phyloP scores from a whole-genome alignment of 2,888 invertebrate genomes.

The Torymus texanus region DNA sequence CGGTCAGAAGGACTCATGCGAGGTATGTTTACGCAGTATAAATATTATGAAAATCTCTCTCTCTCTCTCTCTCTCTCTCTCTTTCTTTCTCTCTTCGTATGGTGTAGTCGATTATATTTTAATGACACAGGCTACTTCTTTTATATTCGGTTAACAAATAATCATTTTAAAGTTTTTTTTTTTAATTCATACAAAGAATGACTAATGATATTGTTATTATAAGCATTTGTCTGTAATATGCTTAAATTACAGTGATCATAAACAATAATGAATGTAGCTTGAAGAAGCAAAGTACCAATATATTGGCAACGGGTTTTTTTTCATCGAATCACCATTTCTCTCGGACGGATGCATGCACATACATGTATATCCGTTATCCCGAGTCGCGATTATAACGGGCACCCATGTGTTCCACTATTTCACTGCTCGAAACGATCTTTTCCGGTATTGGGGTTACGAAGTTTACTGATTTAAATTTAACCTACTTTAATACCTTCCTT shows the following conservation, averaged over 20 bases:
- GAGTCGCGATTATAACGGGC: slow-evolving; percentile 61
- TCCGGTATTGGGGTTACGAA: slow-evolving; percentile 40
- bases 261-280: not conserved
- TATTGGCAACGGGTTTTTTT: no score
- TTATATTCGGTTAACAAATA: no score
- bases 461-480: not conserved
- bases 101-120: no score
- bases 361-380: slow-evolving; percentile 46
- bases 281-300: no score
- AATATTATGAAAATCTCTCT: not conserved
- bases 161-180: no score
- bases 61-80: not conserved
- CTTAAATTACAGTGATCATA: no score
- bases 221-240: no score
- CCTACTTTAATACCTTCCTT: no score
- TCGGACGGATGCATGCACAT: not conserved
- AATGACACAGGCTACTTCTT: no score
- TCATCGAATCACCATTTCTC: not conserved
- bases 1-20: slow-evolving; percentile 94
- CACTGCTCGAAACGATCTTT: slow-evolving; percentile 43
- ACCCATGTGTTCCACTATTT: slow-evolving; percentile 58
- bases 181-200: no score
- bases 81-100: no score
- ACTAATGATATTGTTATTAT: no score
- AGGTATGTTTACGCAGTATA: slow-evolving; percentile 78